Base-by-base conservation (phyloP, 2,888 invertebrate genomes). In the Petrophora chlorosata region DNA sequence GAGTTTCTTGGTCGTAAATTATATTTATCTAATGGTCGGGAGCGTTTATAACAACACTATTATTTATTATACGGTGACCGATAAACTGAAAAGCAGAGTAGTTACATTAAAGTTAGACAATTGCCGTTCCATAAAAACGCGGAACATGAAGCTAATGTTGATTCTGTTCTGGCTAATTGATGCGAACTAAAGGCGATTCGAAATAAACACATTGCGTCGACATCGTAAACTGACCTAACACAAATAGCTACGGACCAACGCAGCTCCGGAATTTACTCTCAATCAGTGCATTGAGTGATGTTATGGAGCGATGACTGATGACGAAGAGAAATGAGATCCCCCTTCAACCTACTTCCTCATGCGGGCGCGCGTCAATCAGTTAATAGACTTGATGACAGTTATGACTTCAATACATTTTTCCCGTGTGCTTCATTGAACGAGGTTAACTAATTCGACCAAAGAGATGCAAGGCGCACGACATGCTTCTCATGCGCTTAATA, bases 311-410 rank as follows among this genome's bases (percentile, higher is more conserved):
- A n/a, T n/a, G n/a, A n/a, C n/a, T n/a, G 70, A 63, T 73, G 71
- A 73, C 72, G 72, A 66, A 62, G 61, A 76, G 40, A 32, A n/a
- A 67, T 65, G 65, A 67, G 70, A 73, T 75, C 80, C 82, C 79
- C 73, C 73, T 86, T 87, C 84, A 79, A 82, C 74, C 71, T 63
- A 77, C 86, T 86, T 89, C 89, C 88, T 85, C 69, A 85, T 89
- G 85, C 89, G 89, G 89, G 89, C 71, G 68, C 75, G n/a, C n/a
- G n/a, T n/a, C n/a, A n/a, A 79, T 72, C 72, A 70, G 75, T 82
- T 81, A 84, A 79, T 77, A 79, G 65, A 76, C 71, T 73, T 80
- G 85, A 83, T 80, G 87, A 87, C 86, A 82, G 82, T 76, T 76
- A 80, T 78, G 75, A 79, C 71, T 79, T 70, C 72, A 67, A 78